A percentile compares a stretch with the other conserved stretches of the same genome.
These are phyloP conservation scores for Beris chalybata DNA, from an alignment of 2,888 invertebrate genomes.

Conservation along the genomic window DNA sequence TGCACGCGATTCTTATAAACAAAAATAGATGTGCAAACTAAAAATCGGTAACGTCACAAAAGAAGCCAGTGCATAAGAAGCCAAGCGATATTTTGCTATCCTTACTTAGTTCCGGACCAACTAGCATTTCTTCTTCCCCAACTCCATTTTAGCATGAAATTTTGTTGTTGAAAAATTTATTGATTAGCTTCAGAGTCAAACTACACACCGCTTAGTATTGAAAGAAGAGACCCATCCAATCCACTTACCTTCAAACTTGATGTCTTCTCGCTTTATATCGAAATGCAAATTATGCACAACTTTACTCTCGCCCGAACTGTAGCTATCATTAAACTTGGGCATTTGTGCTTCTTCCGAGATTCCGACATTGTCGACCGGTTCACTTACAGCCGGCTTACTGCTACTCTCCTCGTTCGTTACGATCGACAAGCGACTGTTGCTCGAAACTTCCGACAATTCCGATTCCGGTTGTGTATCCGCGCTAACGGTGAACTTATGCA, in stretches of 20 bases:
- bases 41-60: no score
- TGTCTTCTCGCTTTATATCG: constrained; percentile 54
- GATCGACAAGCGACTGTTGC: constrained; percentile 61
- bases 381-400: constrained; percentile 46
- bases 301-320: constrained; percentile 42
- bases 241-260: constrained; percentile 51
- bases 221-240: not conserved
- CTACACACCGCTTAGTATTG: not conserved
- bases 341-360: constrained; percentile 56
- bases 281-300: constrained; percentile 46
- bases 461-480: constrained; percentile 59
- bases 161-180: no score
- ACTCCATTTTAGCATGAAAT: no score
- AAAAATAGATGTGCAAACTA: no score
- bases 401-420: constrained; percentile 60
- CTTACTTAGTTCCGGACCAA: no score
- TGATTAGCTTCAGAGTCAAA: not conserved
- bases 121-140: no score
- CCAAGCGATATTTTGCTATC: no score
- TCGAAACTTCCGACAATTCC: constrained; percentile 65
- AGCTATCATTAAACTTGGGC: constrained; percentile 54
- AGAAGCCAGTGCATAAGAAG: no score
- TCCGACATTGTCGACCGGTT: constrained; percentile 53
- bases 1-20: no score
- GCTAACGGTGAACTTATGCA: constrained; percentile 44